Percentiles rank a stretch among this genome's conserved stretches.
Conservation (phyloP, 2,113 vertebrate species). For the Gambusia affinis region DNA sequence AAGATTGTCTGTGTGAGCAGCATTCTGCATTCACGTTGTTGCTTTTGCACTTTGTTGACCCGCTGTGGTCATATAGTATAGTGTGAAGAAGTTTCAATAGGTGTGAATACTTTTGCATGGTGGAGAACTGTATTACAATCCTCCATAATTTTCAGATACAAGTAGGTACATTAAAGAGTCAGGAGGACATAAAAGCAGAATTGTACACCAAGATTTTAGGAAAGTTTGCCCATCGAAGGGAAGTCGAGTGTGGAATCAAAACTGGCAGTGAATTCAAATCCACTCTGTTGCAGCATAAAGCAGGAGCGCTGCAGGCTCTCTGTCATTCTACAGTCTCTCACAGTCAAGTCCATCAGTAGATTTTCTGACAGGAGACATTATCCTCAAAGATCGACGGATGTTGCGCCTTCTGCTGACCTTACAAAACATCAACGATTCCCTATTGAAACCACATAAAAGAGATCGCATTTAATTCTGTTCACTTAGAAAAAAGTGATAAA, state of each 20-base stretch:
- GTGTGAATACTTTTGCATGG: no score
- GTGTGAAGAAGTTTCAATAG: no score
- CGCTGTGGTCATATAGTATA: no score
- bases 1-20: no score
- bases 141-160: not conserved
- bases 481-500: no score
- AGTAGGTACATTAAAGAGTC: constrained; percentile 24
- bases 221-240: constrained; percentile 40
- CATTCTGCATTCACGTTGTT: no score
- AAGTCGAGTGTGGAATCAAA: constrained; percentile 69
- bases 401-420: constrained; percentile 43
- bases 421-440: not conserved
- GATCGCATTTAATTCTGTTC: no score
- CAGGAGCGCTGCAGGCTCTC: constrained; percentile 51
- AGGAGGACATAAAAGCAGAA: constrained; percentile 14
- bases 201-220: constrained; percentile 34
- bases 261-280: constrained; percentile 68
- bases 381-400: constrained; percentile 55
- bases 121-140: not conserved
- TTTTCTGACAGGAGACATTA: constrained; percentile 68
- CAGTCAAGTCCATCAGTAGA: constrained; percentile 55
- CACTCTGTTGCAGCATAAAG: constrained; percentile 55
- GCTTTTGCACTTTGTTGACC: no score
- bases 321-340: constrained; percentile 43
- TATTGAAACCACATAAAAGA: no score